phyloP scores from a whole-genome alignment of 1,140 invertebrate species.

The Dysdera silvatica region DNA sequence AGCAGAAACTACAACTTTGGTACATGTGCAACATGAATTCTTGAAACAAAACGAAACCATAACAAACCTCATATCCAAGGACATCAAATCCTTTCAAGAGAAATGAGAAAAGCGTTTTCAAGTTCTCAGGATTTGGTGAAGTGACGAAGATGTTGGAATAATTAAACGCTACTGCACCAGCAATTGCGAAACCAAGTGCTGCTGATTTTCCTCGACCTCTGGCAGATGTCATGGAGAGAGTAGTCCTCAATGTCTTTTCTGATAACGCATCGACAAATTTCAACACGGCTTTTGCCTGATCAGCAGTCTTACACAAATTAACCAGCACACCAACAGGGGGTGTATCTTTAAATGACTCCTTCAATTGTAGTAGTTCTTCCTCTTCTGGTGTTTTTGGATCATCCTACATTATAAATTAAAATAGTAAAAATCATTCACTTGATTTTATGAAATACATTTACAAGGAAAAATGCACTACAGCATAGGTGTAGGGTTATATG shows the following conservation, averaged over 20 bases:
- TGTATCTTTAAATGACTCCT: constrained; percentile 71
- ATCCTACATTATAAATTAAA: no score
- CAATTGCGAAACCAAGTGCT: constrained; percentile 87
- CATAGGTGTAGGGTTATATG: no score
- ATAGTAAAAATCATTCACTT: no score
- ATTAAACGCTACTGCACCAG: constrained; percentile 58
- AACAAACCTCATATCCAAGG: constrained; percentile 59
- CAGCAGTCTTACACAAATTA: constrained; percentile 82
- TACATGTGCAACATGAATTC: neutral
- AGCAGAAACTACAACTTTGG: neutral
- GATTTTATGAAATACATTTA: no score
- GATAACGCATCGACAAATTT: constrained; percentile 93
- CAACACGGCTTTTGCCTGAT: constrained; percentile 78
- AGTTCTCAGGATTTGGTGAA: constrained; percentile 94
- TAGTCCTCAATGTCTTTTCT: constrained; percentile 81
- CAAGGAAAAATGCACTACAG: no score
- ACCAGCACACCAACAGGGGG: constrained; percentile 85
- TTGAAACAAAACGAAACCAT: neutral
- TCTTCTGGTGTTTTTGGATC: constrained; percentile 36
- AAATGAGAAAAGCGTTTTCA: constrained; percentile 97
- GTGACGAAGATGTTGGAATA: constrained; percentile 99
- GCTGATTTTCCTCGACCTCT: constrained; percentile 97
- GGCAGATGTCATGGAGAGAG: constrained; percentile 89
- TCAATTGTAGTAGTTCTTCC: constrained; percentile 58
- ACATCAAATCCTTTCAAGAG: constrained; percentile 93